phyloP scores from a whole-genome alignment of 2,113 vertebrate genomes.

The Nicator chloris region DNA sequence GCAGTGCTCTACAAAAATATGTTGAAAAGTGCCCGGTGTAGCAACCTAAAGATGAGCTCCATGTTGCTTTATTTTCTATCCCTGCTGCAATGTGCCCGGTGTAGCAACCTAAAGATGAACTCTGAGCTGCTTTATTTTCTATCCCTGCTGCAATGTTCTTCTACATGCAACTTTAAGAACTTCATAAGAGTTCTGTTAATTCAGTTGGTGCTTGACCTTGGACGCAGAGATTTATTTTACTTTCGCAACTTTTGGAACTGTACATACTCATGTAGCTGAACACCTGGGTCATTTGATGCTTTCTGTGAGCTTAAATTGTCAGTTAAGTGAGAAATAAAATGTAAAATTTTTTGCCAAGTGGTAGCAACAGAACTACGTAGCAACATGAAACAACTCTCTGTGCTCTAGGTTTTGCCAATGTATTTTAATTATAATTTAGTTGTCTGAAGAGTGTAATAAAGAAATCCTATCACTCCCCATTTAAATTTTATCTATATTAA shows the following conservation, averaged over 20 bases:
- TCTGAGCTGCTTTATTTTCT: not conserved
- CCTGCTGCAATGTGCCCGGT: not conserved
- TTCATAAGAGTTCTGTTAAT: not conserved
- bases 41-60: not conserved
- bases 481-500: not conserved
- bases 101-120: not conserved
- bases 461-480: not conserved
- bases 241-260: not conserved
- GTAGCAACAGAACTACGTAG: constrained; percentile 21
- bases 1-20: not conserved
- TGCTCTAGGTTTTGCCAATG: not conserved
- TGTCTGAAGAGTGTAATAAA: constrained; percentile 1
- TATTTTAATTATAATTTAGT: constrained; percentile 14
- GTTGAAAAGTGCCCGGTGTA: not conserved
- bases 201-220: not conserved
- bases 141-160: not conserved
- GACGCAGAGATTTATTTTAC: not conserved
- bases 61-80: not conserved
- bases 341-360: not conserved
- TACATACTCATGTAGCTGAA: not conserved
- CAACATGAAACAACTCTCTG: constrained; percentile 15
- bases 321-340: not conserved
- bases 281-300: not conserved
- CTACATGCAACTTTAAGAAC: not conserved
- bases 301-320: constrained; percentile 7